Evolutionary conservation across 23 tunicate genomes (phyloP).

Genomic region (Trididemnum clinides): DNA sequence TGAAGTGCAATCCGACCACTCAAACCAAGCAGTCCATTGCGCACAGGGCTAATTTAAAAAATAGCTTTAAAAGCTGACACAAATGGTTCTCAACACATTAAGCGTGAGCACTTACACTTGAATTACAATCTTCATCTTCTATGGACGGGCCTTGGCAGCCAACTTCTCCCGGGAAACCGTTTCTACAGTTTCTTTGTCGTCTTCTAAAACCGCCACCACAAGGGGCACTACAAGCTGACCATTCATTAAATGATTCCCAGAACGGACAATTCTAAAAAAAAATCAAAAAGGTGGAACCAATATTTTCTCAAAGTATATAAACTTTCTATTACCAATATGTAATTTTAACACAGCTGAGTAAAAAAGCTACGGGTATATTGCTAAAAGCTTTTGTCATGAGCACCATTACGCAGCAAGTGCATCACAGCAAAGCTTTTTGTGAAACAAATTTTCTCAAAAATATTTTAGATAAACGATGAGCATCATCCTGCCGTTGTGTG

Average conservation of each 20-base stretch:
- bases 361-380: no score
- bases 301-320: no score
- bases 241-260: slow-evolving; percentile 55
- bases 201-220: slow-evolving; percentile 66
- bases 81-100: not conserved
- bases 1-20: slow-evolving; percentile 59
- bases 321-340: no score
- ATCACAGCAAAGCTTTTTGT: no score
- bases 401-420: no score
- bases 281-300: not conserved
- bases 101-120: slow-evolving; percentile 11
- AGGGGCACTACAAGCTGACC: slow-evolving; percentile 49
- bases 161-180: slow-evolving; percentile 65
- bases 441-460: no score
- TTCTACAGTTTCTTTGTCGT: slow-evolving; percentile 19
- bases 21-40: slow-evolving; percentile 65
- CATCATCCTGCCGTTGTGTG: no score
- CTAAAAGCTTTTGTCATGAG: no score
- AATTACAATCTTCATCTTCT: slow-evolving; percentile 42
- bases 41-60: slow-evolving; percentile 69
- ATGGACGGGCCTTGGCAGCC: slow-evolving; percentile 55
- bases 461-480: no score
- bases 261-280: slow-evolving; percentile 65
- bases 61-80: no score
- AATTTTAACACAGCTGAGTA: no score